Evolutionary conservation across 2,888 invertebrate species (phyloP), one percentile per base, ranked within the genome.

Genomic region (Philonicus albiceps): DNA sequence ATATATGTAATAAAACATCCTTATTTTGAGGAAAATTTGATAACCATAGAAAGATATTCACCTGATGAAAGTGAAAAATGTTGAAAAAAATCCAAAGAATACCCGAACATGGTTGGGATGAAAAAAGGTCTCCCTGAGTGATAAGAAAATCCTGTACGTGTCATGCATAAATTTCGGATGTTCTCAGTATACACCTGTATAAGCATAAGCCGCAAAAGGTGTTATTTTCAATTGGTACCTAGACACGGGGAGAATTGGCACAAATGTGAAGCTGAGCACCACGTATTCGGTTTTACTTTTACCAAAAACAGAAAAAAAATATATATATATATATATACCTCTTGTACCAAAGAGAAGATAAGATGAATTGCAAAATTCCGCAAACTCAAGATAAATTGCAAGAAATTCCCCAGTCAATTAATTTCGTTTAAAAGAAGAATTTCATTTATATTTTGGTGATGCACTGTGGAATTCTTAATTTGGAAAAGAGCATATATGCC

Each of bases 131-230:
- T 80, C 30, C 80, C 49, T 80, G 49, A 80, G 49, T 80, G 80
- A 80, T 80, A 80, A 49, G 80, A 40, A 80, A 80, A 80, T 80
- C 80, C 53, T 43, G 80, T 53, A 80, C 80, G 80, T 80, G 80
- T 80, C 80, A 80, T 80, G 80, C 43, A 80, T 80, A 80, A 80
- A 80, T 80, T 80, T 80, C 27, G 43, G 53, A 80, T 49, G 27
- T 80, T 80, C 53, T 43, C 80, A 27, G 53, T 80, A 80, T 53
- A 49, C 40, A 53, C 80, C 30, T 40, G 31, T 31, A n/a, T 16
- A 53, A 43, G 40, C 30, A 43, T 30, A 80, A 64, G 22, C 64
- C 64, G 64, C 64, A 64, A 49, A 49, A 49, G 64, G 64, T 27
- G 64, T 80, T 80, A 80, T 80, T 80, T 80, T 49, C 80, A 80